These are phyloP conservation scores for Xenopus laevis DNA, from an alignment of 2,113 vertebrate species.

Conservation along the genomic window DNA sequence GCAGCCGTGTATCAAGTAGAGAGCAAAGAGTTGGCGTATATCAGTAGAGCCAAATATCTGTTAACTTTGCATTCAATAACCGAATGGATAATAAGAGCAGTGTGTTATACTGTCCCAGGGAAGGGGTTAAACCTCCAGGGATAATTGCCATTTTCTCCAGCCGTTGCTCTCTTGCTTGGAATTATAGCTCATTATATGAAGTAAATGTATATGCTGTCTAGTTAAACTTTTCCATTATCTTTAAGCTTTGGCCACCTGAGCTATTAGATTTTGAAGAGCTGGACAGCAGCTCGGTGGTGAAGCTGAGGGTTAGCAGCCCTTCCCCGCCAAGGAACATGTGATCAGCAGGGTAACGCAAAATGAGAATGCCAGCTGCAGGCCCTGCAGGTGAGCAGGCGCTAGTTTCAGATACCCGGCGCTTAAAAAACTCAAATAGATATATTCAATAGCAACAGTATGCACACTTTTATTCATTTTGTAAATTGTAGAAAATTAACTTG, in stretches of 20 bases:
- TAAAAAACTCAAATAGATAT: too few species aligned
- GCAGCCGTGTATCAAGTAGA: too few species aligned
- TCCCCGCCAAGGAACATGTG: conserved; percentile 58
- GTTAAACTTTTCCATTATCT: conserved; percentile 28
- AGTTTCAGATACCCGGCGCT: too few species aligned
- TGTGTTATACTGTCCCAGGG: too few species aligned
- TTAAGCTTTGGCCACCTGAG: conserved; percentile 12
- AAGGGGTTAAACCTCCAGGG: conserved; percentile 23
- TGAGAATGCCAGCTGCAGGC: conserved; percentile 51
- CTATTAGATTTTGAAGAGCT: conserved; percentile 61
- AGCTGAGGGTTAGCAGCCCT: conserved; percentile 67
- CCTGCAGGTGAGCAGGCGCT: conserved; percentile 56
- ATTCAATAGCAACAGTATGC: too few species aligned
- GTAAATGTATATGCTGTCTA: conserved; percentile 26
- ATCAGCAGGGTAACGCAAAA: conserved; percentile 49
- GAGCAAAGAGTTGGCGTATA: too few species aligned
- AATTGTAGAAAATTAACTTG: too few species aligned
- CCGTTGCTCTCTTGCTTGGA: conserved; percentile 7
- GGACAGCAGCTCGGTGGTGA: conserved; percentile 50
- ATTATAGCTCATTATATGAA: conserved; percentile 30
- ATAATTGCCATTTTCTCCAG: conserved; percentile 19
- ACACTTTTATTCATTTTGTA: too few species aligned
- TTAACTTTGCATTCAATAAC: too few species aligned
- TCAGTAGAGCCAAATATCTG: too few species aligned
- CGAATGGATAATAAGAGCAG: too few species aligned